Evolutionary conservation across 2,888 invertebrate genomes (phyloP).

Genomic region (Oxytorus armatus): DNA sequence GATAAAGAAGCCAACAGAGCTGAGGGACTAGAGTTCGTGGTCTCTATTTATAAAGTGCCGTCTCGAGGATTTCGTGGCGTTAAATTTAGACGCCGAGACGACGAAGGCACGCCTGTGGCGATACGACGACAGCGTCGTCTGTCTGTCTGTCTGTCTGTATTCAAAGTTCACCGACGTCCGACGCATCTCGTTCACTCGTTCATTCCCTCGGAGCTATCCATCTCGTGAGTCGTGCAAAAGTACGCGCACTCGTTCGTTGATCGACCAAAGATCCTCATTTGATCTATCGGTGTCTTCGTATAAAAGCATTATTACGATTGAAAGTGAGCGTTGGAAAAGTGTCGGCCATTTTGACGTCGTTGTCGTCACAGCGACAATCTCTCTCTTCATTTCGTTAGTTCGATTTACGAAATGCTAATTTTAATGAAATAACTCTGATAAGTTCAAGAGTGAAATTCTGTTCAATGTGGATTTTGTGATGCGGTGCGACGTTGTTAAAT

Average conservation of each 20-base stretch:
- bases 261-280: background rate
- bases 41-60: constrained; percentile 80
- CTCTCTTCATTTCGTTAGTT: no score
- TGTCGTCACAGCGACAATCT: background rate
- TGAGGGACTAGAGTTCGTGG: constrained; percentile 49
- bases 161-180: constrained; percentile 63
- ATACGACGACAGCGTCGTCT: constrained; percentile 47
- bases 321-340: background rate
- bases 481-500: no score
- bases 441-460: no score
- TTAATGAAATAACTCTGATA: no score
- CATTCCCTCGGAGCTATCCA: constrained; percentile 46
- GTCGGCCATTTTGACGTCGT: background rate
- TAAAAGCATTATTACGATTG: no score
- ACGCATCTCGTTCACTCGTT: constrained; percentile 75
- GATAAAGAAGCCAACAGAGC: constrained; percentile 49
- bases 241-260: background rate
- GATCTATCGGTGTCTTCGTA: no score
- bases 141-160: constrained; percentile 50
- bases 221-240: constrained; percentile 2
- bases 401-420: no score
- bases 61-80: constrained; percentile 77
- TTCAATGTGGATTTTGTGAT: no score
- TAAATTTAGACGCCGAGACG: constrained; percentile 80
- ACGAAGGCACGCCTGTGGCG: constrained; percentile 70